Evolutionary conservation across 2,888 invertebrate species (phyloP).

Genomic region (Orgyia antiqua): DNA sequence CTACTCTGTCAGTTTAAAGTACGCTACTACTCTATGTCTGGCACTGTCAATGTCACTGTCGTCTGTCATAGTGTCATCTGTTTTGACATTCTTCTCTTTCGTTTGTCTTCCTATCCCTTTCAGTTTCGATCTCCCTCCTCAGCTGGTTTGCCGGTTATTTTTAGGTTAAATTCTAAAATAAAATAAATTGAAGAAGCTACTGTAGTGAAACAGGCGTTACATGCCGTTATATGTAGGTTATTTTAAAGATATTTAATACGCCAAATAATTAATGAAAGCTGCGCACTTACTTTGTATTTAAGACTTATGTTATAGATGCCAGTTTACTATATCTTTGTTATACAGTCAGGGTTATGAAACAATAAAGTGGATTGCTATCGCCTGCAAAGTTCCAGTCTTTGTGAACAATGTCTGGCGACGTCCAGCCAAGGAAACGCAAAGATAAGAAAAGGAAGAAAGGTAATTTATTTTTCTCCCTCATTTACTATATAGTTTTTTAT

Average conservation of each 20-base stretch:
- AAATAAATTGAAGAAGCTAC: conserved; percentile 72
- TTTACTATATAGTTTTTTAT: too few relatives aligned
- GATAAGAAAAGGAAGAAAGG: conserved; percentile 91
- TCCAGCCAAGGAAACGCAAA: conserved; percentile 91
- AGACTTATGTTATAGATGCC: conserved; percentile 40
- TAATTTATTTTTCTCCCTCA: too few relatives aligned
- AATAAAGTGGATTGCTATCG: conserved; percentile 60
- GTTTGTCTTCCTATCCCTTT: too few relatives aligned
- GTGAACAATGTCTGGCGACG: conserved; percentile 89
- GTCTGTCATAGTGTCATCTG: too few relatives aligned
- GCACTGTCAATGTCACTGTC: too few relatives aligned
- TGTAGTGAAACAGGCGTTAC: too few relatives aligned
- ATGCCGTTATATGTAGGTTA: conserved; percentile 65
- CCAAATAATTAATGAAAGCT: too few relatives aligned
- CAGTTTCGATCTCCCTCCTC: conserved; percentile 49
- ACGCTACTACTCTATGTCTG: too few relatives aligned
- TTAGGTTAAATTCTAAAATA: conserved; percentile 76
- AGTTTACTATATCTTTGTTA: conserved; percentile 53
- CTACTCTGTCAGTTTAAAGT: too few relatives aligned
- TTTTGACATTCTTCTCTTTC: too few relatives aligned
- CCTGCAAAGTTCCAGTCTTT: conserved; percentile 59
- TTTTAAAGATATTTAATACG: conserved; percentile 68
- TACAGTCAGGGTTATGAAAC: conserved; percentile 75
- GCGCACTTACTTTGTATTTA: conserved; percentile 50
- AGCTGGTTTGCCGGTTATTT: conserved; percentile 75